Base-by-base conservation (phyloP, 2,888 invertebrate genomes). In the Cerastoderma edule region DNA sequence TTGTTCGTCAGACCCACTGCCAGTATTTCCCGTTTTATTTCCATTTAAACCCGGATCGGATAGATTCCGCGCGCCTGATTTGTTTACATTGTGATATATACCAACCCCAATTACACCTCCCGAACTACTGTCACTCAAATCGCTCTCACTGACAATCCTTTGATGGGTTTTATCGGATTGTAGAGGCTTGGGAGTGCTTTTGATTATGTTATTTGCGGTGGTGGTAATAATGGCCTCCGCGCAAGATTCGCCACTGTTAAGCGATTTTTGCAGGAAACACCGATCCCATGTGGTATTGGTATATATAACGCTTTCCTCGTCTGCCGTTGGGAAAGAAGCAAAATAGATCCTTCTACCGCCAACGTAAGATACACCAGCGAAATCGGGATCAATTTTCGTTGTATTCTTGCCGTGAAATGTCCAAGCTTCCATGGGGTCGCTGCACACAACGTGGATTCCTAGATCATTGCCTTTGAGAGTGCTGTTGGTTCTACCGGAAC, bases 51-150 rank as follows among this genome's bases (percentile, higher is more conserved):
- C 24, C 39, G 39, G 22, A 60, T 60, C 60, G 27, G 60, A 60
- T 35, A 27, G 16, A 39, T 60, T 60, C 39, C 39, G 24, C 33
- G 4, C 27, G 39, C 60, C 27, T 60, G 60, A 60, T 60, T 39
- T 60, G 39, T 60, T 60, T 60, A 60, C 60, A 60, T 35, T 60
- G 60, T 60, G 39, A 60, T 60, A 39, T 60, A 33, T 60, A 60
- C 39, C 39, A 39, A 35, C 60, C 60, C 33, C 60, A 60, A 60
- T 60, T 22, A 60, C 39, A 24, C 35, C 60, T 39, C 24, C 22
- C 39, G 60, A 60, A 24, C 39, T 39, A 6, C 35, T 60, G 60
- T 39, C 60, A 35, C 32, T 60, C 60, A 60, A 39, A 39, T 39
- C 60, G 22, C 13, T n/a, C 22, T 22, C 24, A 24, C 60, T 60